These are phyloP conservation scores for Callocephalon fimbriatum DNA, from an alignment of 2,113 vertebrate genomes.

Conservation along the genomic window DNA sequence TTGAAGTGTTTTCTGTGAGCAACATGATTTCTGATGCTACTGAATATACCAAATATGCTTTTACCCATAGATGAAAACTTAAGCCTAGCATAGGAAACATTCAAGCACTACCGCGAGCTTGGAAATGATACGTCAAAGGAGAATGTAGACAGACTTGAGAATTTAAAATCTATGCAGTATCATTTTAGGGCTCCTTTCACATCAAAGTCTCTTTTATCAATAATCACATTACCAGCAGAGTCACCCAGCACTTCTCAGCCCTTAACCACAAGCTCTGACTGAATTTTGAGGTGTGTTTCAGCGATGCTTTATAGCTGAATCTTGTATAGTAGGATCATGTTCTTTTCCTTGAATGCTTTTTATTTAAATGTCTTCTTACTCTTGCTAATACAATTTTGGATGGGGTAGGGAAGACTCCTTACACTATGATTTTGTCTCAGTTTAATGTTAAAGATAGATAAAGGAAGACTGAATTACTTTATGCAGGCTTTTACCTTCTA, in stretches of 20 bases:
- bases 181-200: not conserved
- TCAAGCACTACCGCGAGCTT: not conserved
- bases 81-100: constrained; percentile 25
- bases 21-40: constrained; percentile 39
- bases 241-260: not conserved
- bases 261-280: not conserved
- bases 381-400: not conserved
- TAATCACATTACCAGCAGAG: not conserved
- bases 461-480: not conserved
- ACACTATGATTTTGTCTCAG: not conserved
- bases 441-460: not conserved
- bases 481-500: not conserved
- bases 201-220: not conserved
- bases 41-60: not conserved
- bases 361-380: not conserved
- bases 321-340: not conserved
- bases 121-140: not conserved
- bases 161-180: constrained; percentile 26
- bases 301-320: not conserved
- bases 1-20: not conserved
- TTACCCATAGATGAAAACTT: constrained; percentile 29
- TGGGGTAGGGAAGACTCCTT: not conserved
- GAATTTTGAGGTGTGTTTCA: not conserved
- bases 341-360: not conserved
- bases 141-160: constrained; percentile 17